Evolutionary conservation across 2,888 invertebrate species (phyloP), one percentile per base, ranked within the genome.

Genomic region (Elegia similella): DNA sequence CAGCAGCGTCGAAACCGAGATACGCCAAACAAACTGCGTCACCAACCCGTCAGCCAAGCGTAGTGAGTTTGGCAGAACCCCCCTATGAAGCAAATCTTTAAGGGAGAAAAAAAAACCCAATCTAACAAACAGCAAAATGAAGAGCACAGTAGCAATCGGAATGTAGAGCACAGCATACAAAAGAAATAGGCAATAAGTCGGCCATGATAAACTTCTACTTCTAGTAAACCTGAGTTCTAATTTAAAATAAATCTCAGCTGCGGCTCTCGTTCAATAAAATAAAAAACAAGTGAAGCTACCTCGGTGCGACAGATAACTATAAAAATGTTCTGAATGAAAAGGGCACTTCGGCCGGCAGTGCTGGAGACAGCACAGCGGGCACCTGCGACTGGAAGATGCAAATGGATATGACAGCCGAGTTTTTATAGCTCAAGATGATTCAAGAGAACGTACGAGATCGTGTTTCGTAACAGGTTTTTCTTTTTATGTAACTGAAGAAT

Each of bases 211-310:
- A n/a, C n/a, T n/a, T n/a, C n/a, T n/a, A n/a, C n/a, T n/a, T n/a
- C n/a, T n/a, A n/a, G n/a, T n/a, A n/a, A n/a, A n/a, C n/a, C n/a
- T 50, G 34, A 5, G 15, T 5, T 16, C 5, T 8, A 12, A 44
- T 17, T 16, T 12, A 32, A 6, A 7, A n/a, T 52, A 42, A 52
- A 38, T 8, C 38, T 48, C 29, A 7, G 23, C 44, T 3, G 12
- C 6, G 43, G 7, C 23, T 10, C n/a, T 15, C 10, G 23, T 42
- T 43, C 43, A 54, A 54, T 54, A 44, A 54, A 42, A 42, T 42
- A 13, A 38, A 42, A 55, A 44, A 15, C 52, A 56, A 78, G 80
- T 82, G 69, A 82, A 81, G 81, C 82, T 83, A 81, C 78, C 60
- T 62, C 59, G 55, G 63, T 63, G 66, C 65, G 62, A 62, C 59